phyloP scores from a whole-genome alignment of 1,140 invertebrate genomes.

The Leptinotarsa texana region DNA sequence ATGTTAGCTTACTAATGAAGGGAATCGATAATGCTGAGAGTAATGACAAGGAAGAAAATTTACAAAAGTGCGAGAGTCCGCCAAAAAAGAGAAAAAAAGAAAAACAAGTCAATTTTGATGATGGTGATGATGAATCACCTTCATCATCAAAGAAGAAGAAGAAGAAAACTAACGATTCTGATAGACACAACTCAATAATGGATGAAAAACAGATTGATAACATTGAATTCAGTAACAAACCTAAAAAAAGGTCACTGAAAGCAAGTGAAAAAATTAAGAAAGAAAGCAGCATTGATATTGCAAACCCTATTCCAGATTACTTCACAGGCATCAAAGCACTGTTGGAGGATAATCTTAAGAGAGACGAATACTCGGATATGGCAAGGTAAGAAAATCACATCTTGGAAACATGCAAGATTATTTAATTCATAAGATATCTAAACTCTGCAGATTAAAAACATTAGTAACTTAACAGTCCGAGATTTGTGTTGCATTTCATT shows the following conservation, averaged over 20 bases:
- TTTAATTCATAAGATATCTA: no score
- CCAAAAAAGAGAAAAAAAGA: slow-evolving; percentile 26
- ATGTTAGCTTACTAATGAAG: slow-evolving; percentile 65
- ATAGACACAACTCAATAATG: not conserved
- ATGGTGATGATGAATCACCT: not conserved
- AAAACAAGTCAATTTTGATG: not conserved
- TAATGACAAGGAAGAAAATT: slow-evolving; percentile 23
- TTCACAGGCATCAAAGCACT: slow-evolving; percentile 42
- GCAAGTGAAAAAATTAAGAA: not conserved
- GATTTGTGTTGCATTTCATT: no score
- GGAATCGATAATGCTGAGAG: slow-evolving; percentile 53
- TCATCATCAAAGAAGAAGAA: slow-evolving; percentile 2
- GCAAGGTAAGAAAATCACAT: slow-evolving; percentile 29
- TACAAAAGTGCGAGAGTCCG: slow-evolving; percentile 34
- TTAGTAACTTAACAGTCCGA: no score
- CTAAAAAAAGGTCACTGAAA: not conserved
- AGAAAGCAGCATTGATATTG: slow-evolving; percentile 14
- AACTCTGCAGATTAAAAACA: no score
- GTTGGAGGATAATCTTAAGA: slow-evolving; percentile 28
- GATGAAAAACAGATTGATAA: slow-evolving; percentile 8
- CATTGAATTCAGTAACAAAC: not conserved
- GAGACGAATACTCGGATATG: slow-evolving; percentile 24
- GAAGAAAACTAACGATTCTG: slow-evolving; percentile 18
- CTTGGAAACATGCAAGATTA: not conserved
- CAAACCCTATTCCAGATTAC: slow-evolving; percentile 50